Evolutionary conservation across 2,113 vertebrate genomes (phyloP), one percentile per base, ranked within the genome.

Genomic region (Lethenteron reissneri): DNA sequence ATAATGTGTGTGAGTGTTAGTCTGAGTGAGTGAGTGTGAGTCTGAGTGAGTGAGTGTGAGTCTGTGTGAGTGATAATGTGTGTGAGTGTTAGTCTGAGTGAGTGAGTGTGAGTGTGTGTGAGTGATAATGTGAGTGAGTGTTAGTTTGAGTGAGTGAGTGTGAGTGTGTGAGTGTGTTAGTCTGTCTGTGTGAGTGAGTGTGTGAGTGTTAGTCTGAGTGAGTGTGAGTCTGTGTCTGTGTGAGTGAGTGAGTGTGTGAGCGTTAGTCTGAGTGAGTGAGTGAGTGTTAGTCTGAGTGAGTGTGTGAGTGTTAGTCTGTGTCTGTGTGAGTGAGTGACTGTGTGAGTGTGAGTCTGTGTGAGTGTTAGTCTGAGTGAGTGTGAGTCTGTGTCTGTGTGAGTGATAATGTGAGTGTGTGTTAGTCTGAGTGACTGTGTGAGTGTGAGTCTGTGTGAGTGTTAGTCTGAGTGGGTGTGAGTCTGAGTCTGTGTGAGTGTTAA

Each of bases 281-380:
- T 14, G 60, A 3, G 60, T 64, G 60, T 64, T 17, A 64, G 60
- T 64, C 14, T 64, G 60, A 15, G 60, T 64, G 60, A 17, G 60
- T 64, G 60, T 64, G 60, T 64, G 60, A 3, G 60, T 64, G 60
- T 64, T 17, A 64, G 60, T 64, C 14, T 64, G 60, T 64, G 60
- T 64, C 3, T 64, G 14, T 15, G 60, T 64, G 60, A 15, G 60
- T 64, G 60, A 4, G 60, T 14, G 60, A 3, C 13, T 64, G 60
- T 3, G 60, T 64, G 60, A 15, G 60, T 64, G 60, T 14, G 3
- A 3, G 60, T 64, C 2, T 64, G 14, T 4, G 60, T 64, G 60
- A 3, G 5, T 64, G 60, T 64, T 13, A 17, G 60, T 64, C 13
- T 64, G 60, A 14, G 14, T 15, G 60, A 15, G 60, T 64, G 60